A percentile compares a stretch with the other conserved stretches of the same genome.
Conservation (phyloP, 2,113 vertebrate species). For the Myanophis thanlyinensis region DNA sequence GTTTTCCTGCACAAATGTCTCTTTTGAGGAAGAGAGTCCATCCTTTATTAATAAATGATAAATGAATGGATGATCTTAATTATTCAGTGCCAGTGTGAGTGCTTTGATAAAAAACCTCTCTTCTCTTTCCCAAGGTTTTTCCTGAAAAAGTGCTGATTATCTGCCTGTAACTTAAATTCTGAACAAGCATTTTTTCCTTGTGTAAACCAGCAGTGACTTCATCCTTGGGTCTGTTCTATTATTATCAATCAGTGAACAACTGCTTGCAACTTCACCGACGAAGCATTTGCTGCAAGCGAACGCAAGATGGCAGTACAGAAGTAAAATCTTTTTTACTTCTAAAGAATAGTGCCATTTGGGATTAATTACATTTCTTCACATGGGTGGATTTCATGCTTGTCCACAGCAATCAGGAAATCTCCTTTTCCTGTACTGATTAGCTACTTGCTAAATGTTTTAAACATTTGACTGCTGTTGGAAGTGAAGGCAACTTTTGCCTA, state of each 20-base stretch:
- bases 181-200: background rate
- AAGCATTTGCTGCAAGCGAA: background rate
- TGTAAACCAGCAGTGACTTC: background rate
- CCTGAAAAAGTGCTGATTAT: constrained; percentile 6
- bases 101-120: background rate
- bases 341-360: background rate
- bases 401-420: background rate
- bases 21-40: background rate
- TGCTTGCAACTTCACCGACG: background rate
- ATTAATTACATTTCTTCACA: background rate
- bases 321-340: background rate
- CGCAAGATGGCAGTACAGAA: constrained; percentile 8
- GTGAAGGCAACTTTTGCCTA: background rate
- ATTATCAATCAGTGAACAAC: background rate
- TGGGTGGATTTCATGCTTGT: background rate
- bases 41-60: background rate
- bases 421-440: background rate
- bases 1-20: background rate
- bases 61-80: background rate
- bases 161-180: background rate
- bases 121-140: background rate
- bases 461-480: background rate
- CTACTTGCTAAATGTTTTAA: background rate
- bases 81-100: background rate
- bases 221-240: background rate